Evolutionary conservation across 2,888 invertebrate species (phyloP).

Genomic region (Lydus trimaculatus): DNA sequence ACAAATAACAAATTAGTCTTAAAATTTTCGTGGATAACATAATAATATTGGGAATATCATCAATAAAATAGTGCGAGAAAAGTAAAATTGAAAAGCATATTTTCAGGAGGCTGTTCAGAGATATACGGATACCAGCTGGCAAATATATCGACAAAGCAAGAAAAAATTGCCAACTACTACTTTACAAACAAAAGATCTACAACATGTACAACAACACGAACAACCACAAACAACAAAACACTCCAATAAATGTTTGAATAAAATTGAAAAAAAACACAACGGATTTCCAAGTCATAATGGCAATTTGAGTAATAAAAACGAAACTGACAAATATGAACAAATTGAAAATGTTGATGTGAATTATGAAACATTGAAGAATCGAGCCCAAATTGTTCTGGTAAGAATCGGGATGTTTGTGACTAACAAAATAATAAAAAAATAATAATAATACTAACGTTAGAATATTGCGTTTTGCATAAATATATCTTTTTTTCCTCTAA

Average conservation of each 20-base stretch:
- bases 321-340: conserved; percentile 41
- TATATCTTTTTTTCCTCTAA: not conserved
- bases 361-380: conserved; percentile 48
- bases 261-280: conserved; percentile 26
- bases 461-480: not conserved
- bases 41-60: conserved; percentile 7
- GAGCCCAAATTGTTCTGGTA: conserved; percentile 53
- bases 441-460: not conserved
- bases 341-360: conserved; percentile 56
- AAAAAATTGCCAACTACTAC: conserved; percentile 36
- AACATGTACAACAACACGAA: conserved; percentile 13
- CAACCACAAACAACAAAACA: conserved; percentile 18
- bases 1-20: too few relatives aligned
- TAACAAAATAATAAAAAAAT: not conserved
- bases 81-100: conserved; percentile 21
- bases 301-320: conserved; percentile 16
- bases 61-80: not conserved
- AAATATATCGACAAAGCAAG: conserved; percentile 72
- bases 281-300: conserved; percentile 24
- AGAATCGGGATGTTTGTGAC: conserved; percentile 33
- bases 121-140: conserved; percentile 78
- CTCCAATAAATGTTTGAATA: not conserved
- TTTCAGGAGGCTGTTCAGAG: conserved; percentile 71
- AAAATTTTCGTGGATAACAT: too few relatives aligned
- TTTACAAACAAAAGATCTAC: conserved; percentile 18